Evolutionary conservation across 2,797 vertebrate genomes (phyloP).

Genomic region (Silurus aristotelis): DNA sequence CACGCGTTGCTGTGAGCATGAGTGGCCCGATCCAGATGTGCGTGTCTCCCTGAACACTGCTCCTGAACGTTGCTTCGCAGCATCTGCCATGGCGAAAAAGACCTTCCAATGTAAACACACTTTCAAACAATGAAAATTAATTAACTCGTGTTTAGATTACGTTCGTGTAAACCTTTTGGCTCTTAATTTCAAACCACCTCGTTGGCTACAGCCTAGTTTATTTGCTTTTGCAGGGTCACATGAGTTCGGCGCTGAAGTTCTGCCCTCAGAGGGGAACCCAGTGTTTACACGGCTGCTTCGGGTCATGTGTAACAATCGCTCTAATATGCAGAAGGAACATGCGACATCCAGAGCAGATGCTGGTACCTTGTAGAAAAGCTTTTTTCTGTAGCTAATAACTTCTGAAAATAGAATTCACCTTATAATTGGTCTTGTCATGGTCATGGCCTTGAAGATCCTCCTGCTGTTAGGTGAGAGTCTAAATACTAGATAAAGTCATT

Average conservation of each 20-base stretch:
- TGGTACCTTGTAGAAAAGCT: constrained; percentile 3
- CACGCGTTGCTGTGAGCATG: constrained; percentile 35
- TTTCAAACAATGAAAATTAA: constrained; percentile 61
- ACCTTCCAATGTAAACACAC: constrained; percentile 56
- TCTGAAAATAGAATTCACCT: neutral
- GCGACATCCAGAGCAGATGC: constrained; percentile 16
- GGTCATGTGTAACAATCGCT: constrained; percentile 27
- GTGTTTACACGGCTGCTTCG: constrained; percentile 24
- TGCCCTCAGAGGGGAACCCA: constrained; percentile 9
- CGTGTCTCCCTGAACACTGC: constrained; percentile 23
- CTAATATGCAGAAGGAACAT: constrained; percentile 3
- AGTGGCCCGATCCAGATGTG: constrained; percentile 58
- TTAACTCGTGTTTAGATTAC: constrained; percentile 57
- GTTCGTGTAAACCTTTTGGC: constrained; percentile 53
- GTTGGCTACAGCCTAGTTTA: constrained; percentile 46
- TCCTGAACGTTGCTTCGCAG: constrained; percentile 26
- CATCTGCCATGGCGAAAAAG: constrained; percentile 47
- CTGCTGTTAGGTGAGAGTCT: neutral
- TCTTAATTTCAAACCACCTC: constrained; percentile 50
- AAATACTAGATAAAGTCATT: neutral
- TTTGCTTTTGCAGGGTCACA: constrained; percentile 49
- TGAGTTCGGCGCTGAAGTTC: constrained; percentile 30
- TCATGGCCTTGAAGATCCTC: neutral
- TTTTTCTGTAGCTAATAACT: neutral
- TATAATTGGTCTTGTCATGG: neutral